Percentiles rank a stretch among this genome's conserved stretches.
Conservation (phyloP, 2,888 invertebrate species). For the Craniophora ligustri region DNA sequence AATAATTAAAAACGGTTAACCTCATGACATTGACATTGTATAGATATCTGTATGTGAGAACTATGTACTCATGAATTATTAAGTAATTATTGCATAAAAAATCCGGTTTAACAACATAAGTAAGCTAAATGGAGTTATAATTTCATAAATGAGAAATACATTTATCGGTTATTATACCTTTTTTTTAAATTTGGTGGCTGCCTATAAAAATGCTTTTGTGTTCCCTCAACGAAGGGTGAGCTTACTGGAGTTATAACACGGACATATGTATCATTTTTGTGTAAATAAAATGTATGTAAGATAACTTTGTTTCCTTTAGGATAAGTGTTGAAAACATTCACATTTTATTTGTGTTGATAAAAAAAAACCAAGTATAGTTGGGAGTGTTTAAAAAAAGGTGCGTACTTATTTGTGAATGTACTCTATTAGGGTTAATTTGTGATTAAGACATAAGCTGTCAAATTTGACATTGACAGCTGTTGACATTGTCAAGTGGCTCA, state of each 20-base stretch:
- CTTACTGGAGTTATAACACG: slow-evolving; percentile 29
- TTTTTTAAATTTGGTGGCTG: too few species aligned
- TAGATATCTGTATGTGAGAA: slow-evolving; percentile 37
- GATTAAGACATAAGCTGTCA: slow-evolving; percentile 13
- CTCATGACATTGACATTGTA: slow-evolving; percentile 32
- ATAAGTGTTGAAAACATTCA: slow-evolving; percentile 79
- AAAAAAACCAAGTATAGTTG: slow-evolving; percentile 35
- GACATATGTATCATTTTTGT: slow-evolving; percentile 56
- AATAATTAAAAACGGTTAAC: slow-evolving; percentile 14
- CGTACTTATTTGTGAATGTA: slow-evolving; percentile 51
- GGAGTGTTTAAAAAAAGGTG: slow-evolving; percentile 38
- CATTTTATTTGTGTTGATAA: slow-evolving; percentile 81
- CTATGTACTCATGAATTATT: slow-evolving; percentile 2
- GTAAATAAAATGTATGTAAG: slow-evolving; percentile 70
- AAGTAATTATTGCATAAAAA: slow-evolving; percentile 1
- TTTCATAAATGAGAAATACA: too few species aligned
- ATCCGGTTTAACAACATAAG: slow-evolving; percentile 6
- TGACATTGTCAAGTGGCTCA: slow-evolving; percentile 16
- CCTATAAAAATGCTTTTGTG: slow-evolving; percentile 25
- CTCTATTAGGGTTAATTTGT: slow-evolving; percentile 22
- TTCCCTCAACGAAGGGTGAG: slow-evolving; percentile 36
- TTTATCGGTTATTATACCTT: too few species aligned
- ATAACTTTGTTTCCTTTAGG: slow-evolving; percentile 67
- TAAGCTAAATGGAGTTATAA: too few species aligned
- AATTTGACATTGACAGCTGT: slow-evolving; percentile 17